Base-by-base conservation (phyloP, 2,888 invertebrate species). In the Mesodorylaimus sp. region DNA sequence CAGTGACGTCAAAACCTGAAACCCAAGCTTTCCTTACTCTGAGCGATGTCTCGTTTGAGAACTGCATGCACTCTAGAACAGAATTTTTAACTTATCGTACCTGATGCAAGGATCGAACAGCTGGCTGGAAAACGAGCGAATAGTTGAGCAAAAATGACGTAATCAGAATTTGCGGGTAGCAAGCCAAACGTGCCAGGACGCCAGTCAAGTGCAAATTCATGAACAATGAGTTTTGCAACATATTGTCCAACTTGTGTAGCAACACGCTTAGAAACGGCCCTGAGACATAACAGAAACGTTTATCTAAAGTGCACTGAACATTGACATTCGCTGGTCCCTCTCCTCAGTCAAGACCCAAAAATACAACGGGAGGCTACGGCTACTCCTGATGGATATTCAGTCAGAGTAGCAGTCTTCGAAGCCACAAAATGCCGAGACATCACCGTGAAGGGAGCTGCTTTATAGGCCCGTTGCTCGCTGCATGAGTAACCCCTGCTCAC, bases 21-120 rank as follows among this genome's bases (percentile, higher is more conserved):
- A 59, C 49, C 58, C 50, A 54, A 53, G 51, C 13, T 5, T 51
- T 42, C 39, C 41, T 16, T 16, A n/a, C n/a, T n/a, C n/a, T n/a
- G n/a, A n/a, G n/a, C n/a, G n/a, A n/a, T n/a, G n/a, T n/a, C n/a
- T n/a, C n/a, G 5, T 19, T 3, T 7, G n/a, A 10, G 19, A 3
- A 10, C 27, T 7, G 19, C 29, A 45, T 16, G 10, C 3, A 19
- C 45, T 25, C 19, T 23, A 37, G 38, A 23, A 38, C 24, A 7
- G 24, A 21, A n/a, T 29, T 7, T 13, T 54, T 37, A 23, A 50
- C 24, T n/a, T 32, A 16, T 0, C 25, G 67, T 65, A 85, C 88
- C 77, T 88, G 88, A 68, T 82, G 81, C 55, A 91, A 74, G 2
- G 86, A 87, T 65, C 84, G 83, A 64, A 89, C 82, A 63, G 83